Evolutionary conservation across 1,140 invertebrate species (phyloP).

Genomic region (Conus betulinus): DNA sequence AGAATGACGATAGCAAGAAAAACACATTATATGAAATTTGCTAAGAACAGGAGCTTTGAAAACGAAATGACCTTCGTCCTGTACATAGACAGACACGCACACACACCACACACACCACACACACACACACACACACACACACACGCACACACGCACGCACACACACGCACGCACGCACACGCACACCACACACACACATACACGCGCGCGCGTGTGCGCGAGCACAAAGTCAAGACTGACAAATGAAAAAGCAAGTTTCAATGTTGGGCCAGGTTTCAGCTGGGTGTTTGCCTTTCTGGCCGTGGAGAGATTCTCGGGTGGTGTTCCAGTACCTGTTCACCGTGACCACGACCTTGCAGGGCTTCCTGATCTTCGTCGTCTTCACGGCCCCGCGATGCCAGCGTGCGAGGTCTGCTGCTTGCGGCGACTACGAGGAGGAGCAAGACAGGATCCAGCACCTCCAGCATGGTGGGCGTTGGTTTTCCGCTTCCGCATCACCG

Average conservation of each 20-base stretch:
- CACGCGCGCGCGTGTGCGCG: too few species aligned
- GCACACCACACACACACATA: not conserved
- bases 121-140: too few species aligned
- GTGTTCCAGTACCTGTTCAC: slow-evolving; percentile 78
- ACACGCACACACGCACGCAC: too few species aligned
- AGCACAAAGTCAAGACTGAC: too few species aligned
- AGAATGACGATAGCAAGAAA: too few species aligned
- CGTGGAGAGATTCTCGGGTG: slow-evolving; percentile 73
- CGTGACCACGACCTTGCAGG: slow-evolving; percentile 76
- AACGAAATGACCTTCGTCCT: too few species aligned
- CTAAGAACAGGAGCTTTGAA: too few species aligned
- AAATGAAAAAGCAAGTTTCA: too few species aligned
- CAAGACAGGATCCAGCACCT: not conserved
- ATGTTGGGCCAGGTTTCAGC: slow-evolving; percentile 73
- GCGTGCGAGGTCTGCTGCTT: slow-evolving; percentile 47
- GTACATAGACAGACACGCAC: not conserved
- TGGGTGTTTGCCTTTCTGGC: slow-evolving; percentile 77
- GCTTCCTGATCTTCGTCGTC: slow-evolving; percentile 77
- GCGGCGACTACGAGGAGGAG: not conserved
- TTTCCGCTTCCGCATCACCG: not conserved
- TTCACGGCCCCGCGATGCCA: slow-evolving; percentile 63
- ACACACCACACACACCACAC: too few species aligned
- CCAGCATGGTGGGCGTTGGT: not conserved
- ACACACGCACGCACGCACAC: too few species aligned
- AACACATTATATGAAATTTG: too few species aligned